Conservation (phyloP, 2,113 vertebrate genomes). For the Colius striatus region DNA sequence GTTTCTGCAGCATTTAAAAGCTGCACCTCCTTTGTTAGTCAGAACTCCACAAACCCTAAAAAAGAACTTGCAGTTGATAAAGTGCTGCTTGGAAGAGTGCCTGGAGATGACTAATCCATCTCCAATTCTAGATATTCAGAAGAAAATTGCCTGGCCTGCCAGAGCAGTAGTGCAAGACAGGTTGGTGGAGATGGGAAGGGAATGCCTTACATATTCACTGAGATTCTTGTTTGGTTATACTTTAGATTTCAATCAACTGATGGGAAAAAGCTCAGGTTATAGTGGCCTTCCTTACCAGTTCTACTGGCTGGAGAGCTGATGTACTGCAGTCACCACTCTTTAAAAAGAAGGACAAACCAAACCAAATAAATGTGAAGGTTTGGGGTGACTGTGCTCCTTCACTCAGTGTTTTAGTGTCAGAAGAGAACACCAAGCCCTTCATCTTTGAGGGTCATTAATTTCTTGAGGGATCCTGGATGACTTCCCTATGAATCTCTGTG, state of each 20-base stretch:
- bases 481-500: slow-evolving; percentile 39
- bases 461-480: slow-evolving; percentile 35
- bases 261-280: background rate
- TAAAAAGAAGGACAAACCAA: background rate
- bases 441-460: background rate
- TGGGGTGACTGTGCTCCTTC: background rate
- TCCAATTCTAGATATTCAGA: background rate
- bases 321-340: background rate
- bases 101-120: slow-evolving; percentile 24
- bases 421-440: slow-evolving; percentile 12
- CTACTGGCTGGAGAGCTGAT: background rate
- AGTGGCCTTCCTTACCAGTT: background rate
- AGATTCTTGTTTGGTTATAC: background rate
- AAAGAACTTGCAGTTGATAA: background rate
- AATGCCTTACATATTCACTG: background rate
- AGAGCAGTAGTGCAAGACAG: background rate
- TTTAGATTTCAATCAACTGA: background rate
- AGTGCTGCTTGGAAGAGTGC: slow-evolving; percentile 11
- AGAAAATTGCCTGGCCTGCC: background rate
- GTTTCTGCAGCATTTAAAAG: background rate
- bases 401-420: background rate
- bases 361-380: background rate
- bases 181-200: background rate
- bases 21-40: background rate
- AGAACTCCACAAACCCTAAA: background rate